Conservation (phyloP, 2,888 invertebrate genomes). For the Eumacrocentrus americanus region DNA sequence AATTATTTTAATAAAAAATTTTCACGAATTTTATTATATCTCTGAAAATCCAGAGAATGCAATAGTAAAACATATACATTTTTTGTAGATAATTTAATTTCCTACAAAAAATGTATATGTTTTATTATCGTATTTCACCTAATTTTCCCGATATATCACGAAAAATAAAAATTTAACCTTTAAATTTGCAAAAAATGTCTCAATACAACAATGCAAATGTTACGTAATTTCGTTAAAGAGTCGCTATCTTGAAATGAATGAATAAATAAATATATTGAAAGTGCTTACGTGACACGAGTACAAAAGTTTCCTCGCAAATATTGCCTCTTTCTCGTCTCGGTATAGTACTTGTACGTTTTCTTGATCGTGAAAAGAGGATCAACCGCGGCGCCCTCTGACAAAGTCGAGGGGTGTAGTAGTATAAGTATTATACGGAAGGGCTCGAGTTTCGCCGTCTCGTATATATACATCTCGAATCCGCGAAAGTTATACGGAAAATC, state of each 20-base stretch:
- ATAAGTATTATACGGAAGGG: slow-evolving; percentile 8
- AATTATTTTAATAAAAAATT: too few relatives aligned
- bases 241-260: slow-evolving; percentile 1
- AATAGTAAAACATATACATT: too few relatives aligned
- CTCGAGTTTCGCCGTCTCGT: slow-evolving; percentile 8
- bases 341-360: slow-evolving; percentile 21
- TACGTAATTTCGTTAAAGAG: neutral
- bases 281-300: neutral
- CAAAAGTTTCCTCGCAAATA: slow-evolving; percentile 20
- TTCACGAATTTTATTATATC: too few relatives aligned
- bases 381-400: slow-evolving; percentile 9
- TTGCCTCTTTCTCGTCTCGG: neutral
- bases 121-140: too few relatives aligned
- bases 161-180: too few relatives aligned
- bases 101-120: too few relatives aligned
- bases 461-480: slow-evolving; percentile 10
- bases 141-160: too few relatives aligned
- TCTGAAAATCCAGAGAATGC: too few relatives aligned
- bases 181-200: too few relatives aligned
- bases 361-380: slow-evolving; percentile 25
- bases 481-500: slow-evolving; percentile 11
- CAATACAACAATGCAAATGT: too few relatives aligned
- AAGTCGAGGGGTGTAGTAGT: neutral
- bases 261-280: slow-evolving; percentile 4
- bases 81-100: too few relatives aligned